phyloP scores from a whole-genome alignment of 35 echinoderm and acorn worm genomes.

The Amphiura filiformis region DNA sequence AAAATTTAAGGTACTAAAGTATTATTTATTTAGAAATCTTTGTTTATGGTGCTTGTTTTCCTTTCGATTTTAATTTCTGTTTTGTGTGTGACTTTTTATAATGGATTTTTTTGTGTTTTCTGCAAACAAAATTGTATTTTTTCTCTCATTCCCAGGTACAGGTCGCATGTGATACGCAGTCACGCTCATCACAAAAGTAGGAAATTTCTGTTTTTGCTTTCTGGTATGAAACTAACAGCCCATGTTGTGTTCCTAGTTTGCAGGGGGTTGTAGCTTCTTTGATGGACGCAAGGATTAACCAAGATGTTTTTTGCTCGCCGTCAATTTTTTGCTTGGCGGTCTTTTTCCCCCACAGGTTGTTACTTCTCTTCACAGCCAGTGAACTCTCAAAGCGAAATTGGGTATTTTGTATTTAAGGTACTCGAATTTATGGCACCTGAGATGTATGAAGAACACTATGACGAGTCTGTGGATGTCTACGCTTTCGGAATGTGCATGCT shows the following conservation, averaged over 20 bases:
- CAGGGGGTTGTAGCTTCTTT: background rate
- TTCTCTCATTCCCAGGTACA: background rate
- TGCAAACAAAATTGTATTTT: too few species aligned
- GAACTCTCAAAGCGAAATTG: background rate
- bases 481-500: constrained; percentile 99
- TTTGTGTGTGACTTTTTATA: too few species aligned
- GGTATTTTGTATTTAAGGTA: constrained; percentile 88
- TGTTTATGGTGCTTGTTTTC: too few species aligned
- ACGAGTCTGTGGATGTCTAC: constrained; percentile 97
- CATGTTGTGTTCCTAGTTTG: background rate
- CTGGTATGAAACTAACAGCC: background rate
- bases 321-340: background rate
- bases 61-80: too few species aligned
- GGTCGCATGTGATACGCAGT: background rate
- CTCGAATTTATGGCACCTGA: constrained; percentile 99
- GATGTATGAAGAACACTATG: constrained; percentile 99
- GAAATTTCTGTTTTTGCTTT: background rate
- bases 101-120: too few species aligned
- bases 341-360: background rate
- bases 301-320: background rate
- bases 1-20: too few species aligned
- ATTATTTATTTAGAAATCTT: too few species aligned
- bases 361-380: background rate
- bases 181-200: background rate
- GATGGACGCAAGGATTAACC: background rate